Base-by-base conservation (phyloP, 2,797 vertebrate species). In the Brachyalestes nurse region DNA sequence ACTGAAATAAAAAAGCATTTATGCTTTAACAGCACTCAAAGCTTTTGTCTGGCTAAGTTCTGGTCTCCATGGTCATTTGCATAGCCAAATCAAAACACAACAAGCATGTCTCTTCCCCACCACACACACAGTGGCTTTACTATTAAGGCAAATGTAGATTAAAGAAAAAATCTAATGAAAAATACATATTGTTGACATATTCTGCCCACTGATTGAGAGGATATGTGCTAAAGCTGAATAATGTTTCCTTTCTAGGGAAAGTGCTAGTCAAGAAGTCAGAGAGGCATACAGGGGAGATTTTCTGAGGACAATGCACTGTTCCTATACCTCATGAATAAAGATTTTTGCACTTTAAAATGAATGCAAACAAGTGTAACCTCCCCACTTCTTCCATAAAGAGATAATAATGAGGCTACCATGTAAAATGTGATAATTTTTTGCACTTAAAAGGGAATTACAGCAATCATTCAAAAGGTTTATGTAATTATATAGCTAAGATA, bases 111-210 rank as follows among this genome's bases (percentile, higher is more conserved):
- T 47, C 40, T 5, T 23, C 2, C 17, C 51, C 9, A 7, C 23
- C 64, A 85, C 88, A 89, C 72, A 86, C 83, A 82, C 47, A 71
- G 19, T 21, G 9, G 9, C 0, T 1, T 58, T 1, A 60, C 55
- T 58, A 21, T 64, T 1, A 40, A 19, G 60, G 25, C 12, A 4
- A 13, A 25, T 60, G 19, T 17, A 55, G 17, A 19, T 6, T n/a
- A 16, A 19, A 5, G 17, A 55, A 16, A 17, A 55, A 55, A 55
- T 2, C 6, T 19, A 55, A 51, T 57, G n/a, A n/a, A n/a, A n/a
- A n/a, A n/a, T n/a, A n/a, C n/a, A n/a, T n/a, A n/a, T n/a, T 58
- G 57, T 23, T 19, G 17, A 1, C 4, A 55, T 55, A 19, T 55
- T 19, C 53, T 42, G 40, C 3, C n/a, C n/a, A n/a, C 7, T 58